Conservation (phyloP, 2,888 invertebrate genomes). For the Unio delphinus region DNA sequence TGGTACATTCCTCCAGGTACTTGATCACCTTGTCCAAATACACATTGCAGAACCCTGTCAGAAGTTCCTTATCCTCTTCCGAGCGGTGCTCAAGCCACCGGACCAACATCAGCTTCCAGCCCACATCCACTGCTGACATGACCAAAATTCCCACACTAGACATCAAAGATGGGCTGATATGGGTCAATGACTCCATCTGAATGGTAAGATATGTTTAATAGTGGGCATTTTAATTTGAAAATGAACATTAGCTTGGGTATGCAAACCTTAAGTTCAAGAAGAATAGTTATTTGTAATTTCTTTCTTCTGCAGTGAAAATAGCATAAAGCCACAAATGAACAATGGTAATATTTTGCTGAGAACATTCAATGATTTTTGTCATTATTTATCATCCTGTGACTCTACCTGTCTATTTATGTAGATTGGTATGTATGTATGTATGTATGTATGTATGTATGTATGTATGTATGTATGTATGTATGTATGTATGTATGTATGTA, state of each 20-base stretch:
- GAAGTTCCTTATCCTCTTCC: constrained; percentile 58
- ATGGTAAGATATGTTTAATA: constrained; percentile 1
- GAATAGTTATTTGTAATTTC: not conserved
- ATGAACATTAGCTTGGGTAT: not conserved
- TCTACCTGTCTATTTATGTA: too few species aligned
- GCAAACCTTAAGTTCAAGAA: not conserved
- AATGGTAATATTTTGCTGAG: too few species aligned
- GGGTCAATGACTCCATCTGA: constrained; percentile 61
- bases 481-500: too few species aligned
- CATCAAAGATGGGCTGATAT: constrained; percentile 64
- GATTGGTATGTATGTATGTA: too few species aligned
- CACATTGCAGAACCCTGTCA: constrained; percentile 59
- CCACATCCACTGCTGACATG: constrained; percentile 64
- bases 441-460: too few species aligned
- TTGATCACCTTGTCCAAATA: constrained; percentile 61
- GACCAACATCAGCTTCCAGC: constrained; percentile 67
- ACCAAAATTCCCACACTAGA: constrained; percentile 66
- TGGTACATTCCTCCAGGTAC: constrained; percentile 55
- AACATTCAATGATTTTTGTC: too few species aligned
- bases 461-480: too few species aligned
- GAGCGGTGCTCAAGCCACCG: constrained; percentile 67
- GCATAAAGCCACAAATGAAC: not conserved
- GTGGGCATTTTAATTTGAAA: not conserved
- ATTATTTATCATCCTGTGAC: too few species aligned
- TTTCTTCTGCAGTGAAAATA: not conserved